Evolutionary conservation across 2,113 vertebrate genomes (phyloP), one percentile per base, ranked within the genome.

Genomic region (Carassius carassius): DNA sequence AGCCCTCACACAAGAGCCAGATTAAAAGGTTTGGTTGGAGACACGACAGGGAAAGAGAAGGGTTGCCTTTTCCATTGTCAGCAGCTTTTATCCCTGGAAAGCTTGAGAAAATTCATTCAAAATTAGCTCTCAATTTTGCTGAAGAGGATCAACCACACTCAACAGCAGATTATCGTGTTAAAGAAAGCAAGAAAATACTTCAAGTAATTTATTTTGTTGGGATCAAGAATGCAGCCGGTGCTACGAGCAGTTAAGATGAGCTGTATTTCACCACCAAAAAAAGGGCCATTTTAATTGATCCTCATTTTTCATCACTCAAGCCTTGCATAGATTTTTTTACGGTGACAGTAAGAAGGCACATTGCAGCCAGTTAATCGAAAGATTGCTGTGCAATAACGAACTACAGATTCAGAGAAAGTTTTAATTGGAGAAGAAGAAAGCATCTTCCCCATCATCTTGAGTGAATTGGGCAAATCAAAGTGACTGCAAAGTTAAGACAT

Each of bases 391-490:
- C 85, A 83, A 86, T 92, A 92, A 92, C 83, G 81, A 91, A 91
- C 87, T 86, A 78, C 84, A 90, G 89, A 88, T 88, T 87, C 56
- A 8, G 35, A 74, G 81, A 85, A 91, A 93, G 90, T 86, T 92
- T 94, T 92, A 90, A 91, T 91, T 91, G 90, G 87, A 86, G 80
- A 81, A 69, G 65, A 90, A 89, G 88, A 90, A 88, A 91, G 90
- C 47, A 87, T 25, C 73, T 67, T 23, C 77, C 89, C 84, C 70
- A 72, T 87, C 88, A 86, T 85, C 32, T 78, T 58, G 56, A 86
- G 25, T 49, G 81, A 83, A 87, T 78, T 84, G 87, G 88, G 89
- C 81, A 81, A 77, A 74, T 69, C 54, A 35, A 81, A 82, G 75
- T 70, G 67, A 41, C 32, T 44, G 56, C 25, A 32, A 78, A 23